Base-by-base conservation (phyloP, 2,113 vertebrate genomes). In the Silurus meridionalis region DNA sequence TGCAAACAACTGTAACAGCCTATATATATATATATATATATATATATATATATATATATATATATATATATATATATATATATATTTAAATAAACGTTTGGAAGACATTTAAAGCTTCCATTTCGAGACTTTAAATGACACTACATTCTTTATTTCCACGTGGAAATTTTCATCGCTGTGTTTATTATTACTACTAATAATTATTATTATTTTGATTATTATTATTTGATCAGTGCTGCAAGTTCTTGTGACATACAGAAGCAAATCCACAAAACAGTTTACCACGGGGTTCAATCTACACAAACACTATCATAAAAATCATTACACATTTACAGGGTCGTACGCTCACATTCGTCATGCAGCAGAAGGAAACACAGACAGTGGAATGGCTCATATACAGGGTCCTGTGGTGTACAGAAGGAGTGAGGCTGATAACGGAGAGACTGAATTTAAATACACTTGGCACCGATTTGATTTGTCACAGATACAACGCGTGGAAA, bases 391-490 rank as follows among this genome's bases (percentile, higher is more conserved):
- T 25, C 88, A 90, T 90, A 81, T 88, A 88, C 85, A 87, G 55
- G 74, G 57, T 57, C 78, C 77, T 67, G 85, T 77, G 23, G 17
- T 66, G 67, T 57, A 61, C 19, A 60, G 55, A 50, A 58, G 11
- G 69, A 84, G 53, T 15, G 17, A 75, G 66, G 46, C 7, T 57
- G 23, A 25, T 74, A n/a, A 75, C 53, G 17, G 77, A 53, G 55
- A 55, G 25, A 69, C 64, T 52, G 25, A 66, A 52, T 61, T 72
- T 19, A 83, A 60, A 63, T 77, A 77, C 74, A 89, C 93, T 92
- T 94, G 93, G 91, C 93, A 93, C 91, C 72, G 91, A 85, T 93
- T 92, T 87, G 82, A 88, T 90, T 89, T 67, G 88, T 91, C 85
- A 92, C 91, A 90, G 66, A 86, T 74, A 92, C 87, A 90, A 89